phyloP scores from a whole-genome alignment of 2,113 vertebrate genomes.

The Riparia riparia region DNA sequence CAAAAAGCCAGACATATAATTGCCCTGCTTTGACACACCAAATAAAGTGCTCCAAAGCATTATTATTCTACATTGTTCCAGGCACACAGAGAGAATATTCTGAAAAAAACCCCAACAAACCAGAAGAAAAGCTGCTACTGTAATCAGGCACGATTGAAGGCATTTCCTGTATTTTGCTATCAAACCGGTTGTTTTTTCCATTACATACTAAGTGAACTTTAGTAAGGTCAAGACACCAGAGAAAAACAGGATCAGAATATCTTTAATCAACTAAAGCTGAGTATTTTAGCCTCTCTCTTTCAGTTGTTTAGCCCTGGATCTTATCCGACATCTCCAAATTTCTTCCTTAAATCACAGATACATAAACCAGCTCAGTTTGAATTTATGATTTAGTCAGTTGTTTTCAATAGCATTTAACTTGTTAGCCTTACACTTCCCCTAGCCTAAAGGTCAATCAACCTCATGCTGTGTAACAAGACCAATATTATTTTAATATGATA shows the following conservation, averaged over 20 bases:
- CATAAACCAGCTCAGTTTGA: background rate
- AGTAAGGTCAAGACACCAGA: conserved; percentile 74
- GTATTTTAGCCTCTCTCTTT: conserved; percentile 62
- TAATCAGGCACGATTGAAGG: conserved; percentile 86
- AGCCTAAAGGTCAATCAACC: conserved; percentile 4
- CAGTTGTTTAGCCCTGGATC: conserved; percentile 42
- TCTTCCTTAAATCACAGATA: background rate
- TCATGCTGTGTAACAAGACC: background rate
- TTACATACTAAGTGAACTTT: conserved; percentile 83
- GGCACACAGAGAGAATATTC: conserved; percentile 25
- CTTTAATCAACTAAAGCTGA: conserved; percentile 66
- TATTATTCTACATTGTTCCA: conserved; percentile 59
- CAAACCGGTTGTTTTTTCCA: conserved; percentile 88
- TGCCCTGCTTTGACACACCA: conserved; percentile 33
- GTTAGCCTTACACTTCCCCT: background rate
- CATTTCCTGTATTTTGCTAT: conserved; percentile 91
- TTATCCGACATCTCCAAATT: background rate
- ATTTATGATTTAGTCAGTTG: background rate
- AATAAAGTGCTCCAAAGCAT: conserved; percentile 33
- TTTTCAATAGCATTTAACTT: conserved; percentile 23
- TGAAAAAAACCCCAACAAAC: conserved; percentile 34
- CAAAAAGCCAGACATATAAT: conserved; percentile 26
- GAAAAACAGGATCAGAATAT: conserved; percentile 78
- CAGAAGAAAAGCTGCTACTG: conserved; percentile 78
- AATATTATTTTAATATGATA: background rate